Evolutionary conservation across 1,140 invertebrate species (phyloP).

Genomic region (Leptopilina boulardi): DNA sequence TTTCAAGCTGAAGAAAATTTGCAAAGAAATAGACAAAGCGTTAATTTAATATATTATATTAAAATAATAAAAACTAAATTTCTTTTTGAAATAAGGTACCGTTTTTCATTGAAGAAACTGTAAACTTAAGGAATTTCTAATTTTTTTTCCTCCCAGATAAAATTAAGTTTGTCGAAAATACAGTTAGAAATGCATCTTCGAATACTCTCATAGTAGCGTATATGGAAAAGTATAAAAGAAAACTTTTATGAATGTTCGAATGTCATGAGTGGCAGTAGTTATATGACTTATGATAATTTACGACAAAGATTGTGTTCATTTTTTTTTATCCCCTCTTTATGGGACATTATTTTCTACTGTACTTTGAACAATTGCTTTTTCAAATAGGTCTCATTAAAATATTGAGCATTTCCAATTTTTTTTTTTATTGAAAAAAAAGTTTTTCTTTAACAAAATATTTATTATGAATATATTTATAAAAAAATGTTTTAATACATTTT

Average conservation of each 20-base stretch:
- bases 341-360: background rate
- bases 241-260: background rate
- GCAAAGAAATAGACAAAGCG: background rate
- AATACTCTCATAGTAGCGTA: background rate
- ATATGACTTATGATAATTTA: constrained; percentile 11
- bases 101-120: constrained; percentile 2
- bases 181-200: constrained; percentile 1
- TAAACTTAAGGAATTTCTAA: background rate
- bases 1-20: too few species aligned
- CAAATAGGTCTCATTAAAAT: background rate
- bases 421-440: too few species aligned
- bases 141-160: constrained; percentile 26
- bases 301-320: background rate
- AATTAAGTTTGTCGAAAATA: background rate
- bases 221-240: background rate
- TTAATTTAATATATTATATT: background rate
- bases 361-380: background rate
- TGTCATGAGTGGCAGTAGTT: background rate
- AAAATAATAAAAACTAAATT: background rate
- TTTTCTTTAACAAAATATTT: background rate
- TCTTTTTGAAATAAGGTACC: constrained; percentile 20
- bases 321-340: background rate
- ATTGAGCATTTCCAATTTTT: too few species aligned
- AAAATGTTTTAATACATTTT: too few species aligned
- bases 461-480: background rate